A percentile compares a stretch with the other conserved stretches of the same genome.
phyloP scores from a whole-genome alignment of 2,888 invertebrate genomes.

The Lasius fuliginosus region DNA sequence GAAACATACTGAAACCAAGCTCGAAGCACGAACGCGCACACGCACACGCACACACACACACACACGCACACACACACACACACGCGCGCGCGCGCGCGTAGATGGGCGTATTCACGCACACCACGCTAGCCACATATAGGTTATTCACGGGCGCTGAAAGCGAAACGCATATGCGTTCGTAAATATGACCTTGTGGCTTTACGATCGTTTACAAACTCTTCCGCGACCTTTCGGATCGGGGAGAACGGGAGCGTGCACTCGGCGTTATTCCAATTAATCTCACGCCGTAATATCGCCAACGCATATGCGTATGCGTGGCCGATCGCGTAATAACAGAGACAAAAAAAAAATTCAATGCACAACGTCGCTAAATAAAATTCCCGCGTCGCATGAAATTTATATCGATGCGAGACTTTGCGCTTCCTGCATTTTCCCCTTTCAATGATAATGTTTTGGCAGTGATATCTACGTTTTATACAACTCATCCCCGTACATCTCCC shows the following conservation, averaged over 20 bases:
- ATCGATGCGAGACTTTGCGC: neutral
- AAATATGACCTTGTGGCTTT: conserved; percentile 79
- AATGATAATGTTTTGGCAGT: neutral
- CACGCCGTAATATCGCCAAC: conserved; percentile 74
- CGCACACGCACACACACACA: neutral
- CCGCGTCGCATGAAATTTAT: neutral
- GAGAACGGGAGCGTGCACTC: conserved; percentile 56
- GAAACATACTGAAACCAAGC: neutral
- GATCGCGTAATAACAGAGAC: conserved; percentile 55
- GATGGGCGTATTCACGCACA: conserved; percentile 11
- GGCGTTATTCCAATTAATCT: conserved; percentile 72
- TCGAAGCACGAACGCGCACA: neutral
- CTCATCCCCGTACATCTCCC: too few species aligned
- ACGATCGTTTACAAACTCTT: conserved; percentile 74
- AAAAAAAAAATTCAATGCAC: conserved; percentile 42
- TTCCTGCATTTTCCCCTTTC: neutral
- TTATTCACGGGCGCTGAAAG: conserved; percentile 66
- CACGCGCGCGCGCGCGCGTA: too few species aligned
- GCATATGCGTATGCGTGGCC: conserved; percentile 53
- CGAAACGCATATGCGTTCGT: conserved; percentile 72
- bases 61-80: too few species aligned
- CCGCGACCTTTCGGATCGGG: conserved; percentile 70
- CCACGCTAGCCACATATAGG: conserved; percentile 7
- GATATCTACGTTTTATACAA: neutral
- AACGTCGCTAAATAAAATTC: conserved; percentile 1